Conservation (phyloP, 1,140 invertebrate genomes). For the Carposina sasakii region DNA sequence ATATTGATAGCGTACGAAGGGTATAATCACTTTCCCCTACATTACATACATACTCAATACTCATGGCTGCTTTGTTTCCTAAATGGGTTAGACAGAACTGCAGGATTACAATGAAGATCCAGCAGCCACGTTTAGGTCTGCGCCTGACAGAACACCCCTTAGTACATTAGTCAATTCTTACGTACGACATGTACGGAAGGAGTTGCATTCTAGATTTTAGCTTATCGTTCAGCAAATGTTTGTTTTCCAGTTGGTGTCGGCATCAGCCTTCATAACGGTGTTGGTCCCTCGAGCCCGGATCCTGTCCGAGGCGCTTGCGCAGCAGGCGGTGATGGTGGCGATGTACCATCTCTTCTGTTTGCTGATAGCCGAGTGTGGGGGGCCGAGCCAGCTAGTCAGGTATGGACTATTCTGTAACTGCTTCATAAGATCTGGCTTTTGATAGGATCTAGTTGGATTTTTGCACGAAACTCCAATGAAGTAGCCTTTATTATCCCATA, state of each 20-base stretch:
- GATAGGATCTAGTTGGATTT: too few relatives aligned
- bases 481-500: too few relatives aligned
- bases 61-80: too few relatives aligned
- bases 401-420: too few relatives aligned
- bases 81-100: too few relatives aligned
- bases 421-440: too few relatives aligned
- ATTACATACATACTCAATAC: too few relatives aligned
- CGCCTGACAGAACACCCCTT: neutral
- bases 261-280: constrained; percentile 72
- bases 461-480: too few relatives aligned
- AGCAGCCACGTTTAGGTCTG: neutral
- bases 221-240: neutral
- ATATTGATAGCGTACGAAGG: too few relatives aligned
- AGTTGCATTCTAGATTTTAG: neutral
- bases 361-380: constrained; percentile 75
- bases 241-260: constrained; percentile 71
- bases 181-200: neutral
- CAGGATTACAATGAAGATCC: neutral
- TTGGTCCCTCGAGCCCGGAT: constrained; percentile 75
- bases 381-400: constrained; percentile 72
- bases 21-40: too few relatives aligned
- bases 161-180: neutral
- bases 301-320: constrained; percentile 76
- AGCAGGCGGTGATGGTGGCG: constrained; percentile 75
- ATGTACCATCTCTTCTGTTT: constrained; percentile 77